These are phyloP conservation scores for Pongo pygmaeus DNA, from an alignment of 2,113 vertebrate species.

Conservation along the genomic window DNA sequence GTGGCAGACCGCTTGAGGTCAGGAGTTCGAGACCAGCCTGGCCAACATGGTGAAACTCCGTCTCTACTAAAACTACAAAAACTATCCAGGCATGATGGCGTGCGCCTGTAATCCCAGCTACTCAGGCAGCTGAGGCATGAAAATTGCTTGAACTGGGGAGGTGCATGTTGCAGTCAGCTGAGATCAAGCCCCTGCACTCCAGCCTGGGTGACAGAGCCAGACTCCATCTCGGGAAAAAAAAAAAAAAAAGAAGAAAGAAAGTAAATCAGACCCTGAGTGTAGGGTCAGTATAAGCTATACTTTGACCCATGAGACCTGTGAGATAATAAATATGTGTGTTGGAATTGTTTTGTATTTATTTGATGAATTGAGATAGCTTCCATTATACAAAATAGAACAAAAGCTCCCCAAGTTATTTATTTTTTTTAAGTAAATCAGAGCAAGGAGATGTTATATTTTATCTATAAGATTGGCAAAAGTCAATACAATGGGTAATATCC, in stretches of 20 bases:
- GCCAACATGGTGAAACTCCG: neutral
- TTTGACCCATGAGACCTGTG: neutral
- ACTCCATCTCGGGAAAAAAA: neutral
- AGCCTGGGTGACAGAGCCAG: neutral
- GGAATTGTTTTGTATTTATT: neutral
- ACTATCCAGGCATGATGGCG: neutral
- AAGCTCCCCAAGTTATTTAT: neutral
- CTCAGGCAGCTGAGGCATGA: neutral
- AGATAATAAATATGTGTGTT: neutral
- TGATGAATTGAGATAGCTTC: neutral
- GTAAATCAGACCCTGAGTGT: neutral
- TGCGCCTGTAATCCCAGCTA: neutral
- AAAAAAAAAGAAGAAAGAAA: no score
- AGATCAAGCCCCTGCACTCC: neutral
- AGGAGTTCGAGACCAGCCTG: neutral
- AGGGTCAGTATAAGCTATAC: neutral
- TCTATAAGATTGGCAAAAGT: neutral
- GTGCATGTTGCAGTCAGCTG: neutral
- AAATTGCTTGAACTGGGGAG: accelerated
- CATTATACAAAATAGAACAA: neutral
- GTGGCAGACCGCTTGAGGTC: neutral
- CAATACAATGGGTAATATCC: neutral
- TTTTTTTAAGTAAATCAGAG: neutral
- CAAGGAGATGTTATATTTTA: neutral
- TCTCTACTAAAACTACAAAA: neutral